phyloP scores from a whole-genome alignment of 2,888 invertebrate genomes.

The Biston betularia region DNA sequence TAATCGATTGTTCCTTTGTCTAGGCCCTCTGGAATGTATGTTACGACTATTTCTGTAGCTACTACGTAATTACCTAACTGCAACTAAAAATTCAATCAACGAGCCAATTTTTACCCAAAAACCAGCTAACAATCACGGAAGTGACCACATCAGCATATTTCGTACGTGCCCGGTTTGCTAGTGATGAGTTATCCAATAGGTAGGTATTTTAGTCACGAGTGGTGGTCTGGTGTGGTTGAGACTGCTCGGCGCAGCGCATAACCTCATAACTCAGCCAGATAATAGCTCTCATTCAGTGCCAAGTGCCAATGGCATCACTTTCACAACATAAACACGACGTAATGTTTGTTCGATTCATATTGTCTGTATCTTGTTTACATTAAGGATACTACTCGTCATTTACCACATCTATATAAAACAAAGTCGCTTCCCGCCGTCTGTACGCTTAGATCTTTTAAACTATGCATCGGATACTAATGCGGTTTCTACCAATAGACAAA shows the following conservation, averaged over 20 bases:
- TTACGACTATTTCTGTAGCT: neutral
- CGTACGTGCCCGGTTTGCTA: constrained; percentile 11
- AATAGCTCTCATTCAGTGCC: constrained; percentile 69
- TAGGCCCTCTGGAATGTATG: no score
- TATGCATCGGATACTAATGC: no score
- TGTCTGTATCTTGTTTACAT: constrained; percentile 47
- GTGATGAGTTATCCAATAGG: neutral
- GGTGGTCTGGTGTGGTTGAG: constrained; percentile 49
- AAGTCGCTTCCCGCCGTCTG: no score
- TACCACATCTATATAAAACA: no score
- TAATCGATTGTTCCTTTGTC: no score
- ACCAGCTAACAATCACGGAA: neutral
- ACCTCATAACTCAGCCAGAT: constrained; percentile 72
- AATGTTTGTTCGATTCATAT: constrained; percentile 46
- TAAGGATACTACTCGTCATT: constrained; percentile 25
- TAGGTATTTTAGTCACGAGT: constrained; percentile 31
- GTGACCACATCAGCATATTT: constrained; percentile 7
- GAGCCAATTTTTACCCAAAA: constrained; percentile 1
- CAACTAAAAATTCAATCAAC: neutral
- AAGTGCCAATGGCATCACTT: constrained; percentile 61
- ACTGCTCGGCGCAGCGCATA: constrained; percentile 50
- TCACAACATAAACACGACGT: constrained; percentile 49
- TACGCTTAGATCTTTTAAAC: no score
- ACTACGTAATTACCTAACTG: neutral
- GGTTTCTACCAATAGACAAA: no score